These are phyloP conservation scores for Furcifer pardalis DNA, from an alignment of 2,797 vertebrate genomes.

Conservation along the genomic window DNA sequence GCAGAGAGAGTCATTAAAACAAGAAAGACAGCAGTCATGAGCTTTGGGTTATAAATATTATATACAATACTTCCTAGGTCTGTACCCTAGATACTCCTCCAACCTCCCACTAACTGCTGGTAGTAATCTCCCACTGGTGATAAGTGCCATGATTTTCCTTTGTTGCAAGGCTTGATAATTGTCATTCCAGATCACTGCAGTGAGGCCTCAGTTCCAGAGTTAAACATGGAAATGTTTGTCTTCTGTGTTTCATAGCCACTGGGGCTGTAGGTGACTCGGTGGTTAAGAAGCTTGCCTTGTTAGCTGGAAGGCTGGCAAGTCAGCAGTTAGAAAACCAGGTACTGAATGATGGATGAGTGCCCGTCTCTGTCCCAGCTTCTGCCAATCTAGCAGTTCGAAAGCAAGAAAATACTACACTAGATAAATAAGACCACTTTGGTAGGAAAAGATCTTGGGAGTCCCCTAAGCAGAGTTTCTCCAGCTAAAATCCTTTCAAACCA, in stretches of 20 bases:
- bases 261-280: too few species aligned
- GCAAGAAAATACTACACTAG: too few species aligned
- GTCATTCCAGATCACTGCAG: not conserved
- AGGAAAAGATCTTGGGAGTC: too few species aligned
- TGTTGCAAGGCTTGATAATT: not conserved
- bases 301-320: too few species aligned
- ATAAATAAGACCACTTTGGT: too few species aligned
- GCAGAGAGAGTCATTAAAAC: not conserved
- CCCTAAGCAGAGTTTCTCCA: too few species aligned
- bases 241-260: not conserved
- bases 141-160: not conserved
- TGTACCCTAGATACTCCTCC: not conserved
- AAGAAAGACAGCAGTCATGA: not conserved
- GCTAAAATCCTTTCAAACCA: too few species aligned
- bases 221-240: not conserved
- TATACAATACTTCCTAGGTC: not conserved
- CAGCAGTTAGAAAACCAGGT: too few species aligned
- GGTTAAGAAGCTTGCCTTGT: too few species aligned
- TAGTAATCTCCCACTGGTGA: not conserved
- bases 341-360: too few species aligned
- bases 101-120: not conserved
- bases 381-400: too few species aligned
- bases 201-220: not conserved
- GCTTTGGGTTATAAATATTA: not conserved
- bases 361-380: too few species aligned